These are phyloP conservation scores for human DNA, from an alignment of 2,113 vertebrate species.

Conservation along the genomic window DNA sequence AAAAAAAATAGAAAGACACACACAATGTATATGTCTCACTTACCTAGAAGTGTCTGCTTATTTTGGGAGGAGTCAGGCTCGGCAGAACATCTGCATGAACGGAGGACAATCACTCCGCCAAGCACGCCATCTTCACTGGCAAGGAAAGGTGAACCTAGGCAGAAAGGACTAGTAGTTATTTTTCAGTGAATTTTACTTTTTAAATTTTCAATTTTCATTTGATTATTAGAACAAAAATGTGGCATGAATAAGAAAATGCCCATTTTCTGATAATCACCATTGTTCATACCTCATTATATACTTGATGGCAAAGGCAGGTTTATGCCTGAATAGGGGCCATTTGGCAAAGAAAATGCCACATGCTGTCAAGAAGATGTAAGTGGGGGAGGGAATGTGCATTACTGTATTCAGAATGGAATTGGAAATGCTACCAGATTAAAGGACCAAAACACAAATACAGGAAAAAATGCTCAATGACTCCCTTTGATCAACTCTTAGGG, in stretches of 20 bases:
- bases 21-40: constrained; percentile 54
- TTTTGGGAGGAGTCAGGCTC: constrained; percentile 89
- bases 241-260: constrained; percentile 4
- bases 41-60: constrained; percentile 94
- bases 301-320: constrained; percentile 17
- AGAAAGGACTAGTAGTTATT: constrained; percentile 55
- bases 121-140: constrained; percentile 96
- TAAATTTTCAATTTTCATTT: constrained; percentile 17
- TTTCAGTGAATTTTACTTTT: constrained; percentile 8
- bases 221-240: constrained; percentile 7
- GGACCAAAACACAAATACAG: constrained; percentile 61
- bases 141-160: constrained; percentile 95
- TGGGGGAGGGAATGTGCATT: background rate
- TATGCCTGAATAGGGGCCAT: background rate
- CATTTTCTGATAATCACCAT: background rate
- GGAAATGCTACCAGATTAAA: constrained; percentile 72
- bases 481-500: constrained; percentile 67
- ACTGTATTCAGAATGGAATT: constrained; percentile 44
- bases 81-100: constrained; percentile 91
- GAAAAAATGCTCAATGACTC: constrained; percentile 13
- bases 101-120: constrained; percentile 97
- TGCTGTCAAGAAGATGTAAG: constrained; percentile 40
- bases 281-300: constrained; percentile 10
- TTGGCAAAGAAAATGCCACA: constrained; percentile 52
- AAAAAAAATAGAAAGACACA: background rate